Base-by-base conservation (phyloP, 2,113 vertebrate genomes). In the Nothocercus julius region DNA sequence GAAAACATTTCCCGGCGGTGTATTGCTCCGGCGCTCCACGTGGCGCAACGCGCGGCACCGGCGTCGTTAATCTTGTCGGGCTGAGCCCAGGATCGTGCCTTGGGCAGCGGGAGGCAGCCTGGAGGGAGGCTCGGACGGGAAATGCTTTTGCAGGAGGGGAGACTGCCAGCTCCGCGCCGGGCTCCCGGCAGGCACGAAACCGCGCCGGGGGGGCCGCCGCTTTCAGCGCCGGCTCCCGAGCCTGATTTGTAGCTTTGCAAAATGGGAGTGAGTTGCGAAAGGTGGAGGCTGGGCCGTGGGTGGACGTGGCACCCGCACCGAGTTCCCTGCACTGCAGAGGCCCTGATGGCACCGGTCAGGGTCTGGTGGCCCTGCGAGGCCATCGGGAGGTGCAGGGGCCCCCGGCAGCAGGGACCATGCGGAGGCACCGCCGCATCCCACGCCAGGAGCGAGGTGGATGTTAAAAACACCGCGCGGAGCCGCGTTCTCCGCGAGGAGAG, bases 161-260 rank as follows among this genome's bases (percentile, higher is more conserved):
- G 30, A 72, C 5, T 58, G 47, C 73, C 47, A 13, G 42, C 58
- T 36, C 62, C 14, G 4, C 0, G 13, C 72, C 32, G 5, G 1
- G 45, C 7, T 25, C 5, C 24, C 1, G 1, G 11, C 1, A 12
- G 51, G n/a, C 42, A 53, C 6, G 0, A 9, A 54, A 34, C 36
- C 10, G 34, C 1, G 1, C 17, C 3, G 1, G 63, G 42, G 27
- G 25, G 24, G 34, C 25, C 22, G 44, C 20, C 0, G 5, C 74
- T 64, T 38, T 74, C 18, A 4, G 53, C 4, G 1, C 59, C 8
- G 25, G 34, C 54, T 56, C 22, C 2, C 28, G 16, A 0, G 32
- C 66, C 66, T 36, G 76, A 32, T 63, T 13, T 47, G 59, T 32
- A 32, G 59, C 27, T 51, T 51, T 15, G 17, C 28, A 20, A 78